Evolutionary conservation across 2,113 vertebrate genomes (phyloP), one percentile per base, ranked within the genome.

Genomic region (Cololabis saira): DNA sequence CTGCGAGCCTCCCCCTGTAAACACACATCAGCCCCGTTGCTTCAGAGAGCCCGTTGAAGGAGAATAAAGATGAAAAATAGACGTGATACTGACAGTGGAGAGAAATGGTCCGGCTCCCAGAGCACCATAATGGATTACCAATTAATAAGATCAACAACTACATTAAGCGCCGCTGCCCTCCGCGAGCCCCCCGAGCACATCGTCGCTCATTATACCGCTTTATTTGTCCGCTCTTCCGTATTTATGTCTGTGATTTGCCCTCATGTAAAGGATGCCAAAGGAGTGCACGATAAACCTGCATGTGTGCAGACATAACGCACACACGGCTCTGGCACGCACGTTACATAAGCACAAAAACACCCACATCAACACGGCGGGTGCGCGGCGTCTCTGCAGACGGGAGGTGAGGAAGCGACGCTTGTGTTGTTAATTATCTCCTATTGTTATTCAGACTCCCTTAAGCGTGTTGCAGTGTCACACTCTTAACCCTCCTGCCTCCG

Each of bases 381-480:
- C 24, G 5, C 24, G 24, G 24, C 24, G 5, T 27, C 24, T 27
- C 24, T 27, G 24, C 54, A 63, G 55, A 71, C 41, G 42, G 50
- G 55, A 72, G 77, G 84, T 76, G 81, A 81, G 69, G 67, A 54
- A 49, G 80, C 40, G 49, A 51, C 21, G 65, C 54, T 80, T 83
- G 81, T 89, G 87, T 74, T 83, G 85, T 82, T 88, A 91, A 91
- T 92, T 83, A 90, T 80, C 84, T 85, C 53, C 87, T 71, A 85
- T 93, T 93, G 91, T 91, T 90, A 82, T 91, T 90, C 82, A 84
- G 80, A 87, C 88, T 90, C 84, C 82, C 87, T 78, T 84, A 86
- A 90, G 84, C 80, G 66, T 17, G 60, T 62, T 16, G 62, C 64
- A 0, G 76, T 87, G 89, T 89, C 80, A 78, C 83, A 74, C 88